A percentile compares a stretch with the other conserved stretches of the same genome.
phyloP scores from a whole-genome alignment of 2,113 vertebrate genomes.

The Trogon melanurus region DNA sequence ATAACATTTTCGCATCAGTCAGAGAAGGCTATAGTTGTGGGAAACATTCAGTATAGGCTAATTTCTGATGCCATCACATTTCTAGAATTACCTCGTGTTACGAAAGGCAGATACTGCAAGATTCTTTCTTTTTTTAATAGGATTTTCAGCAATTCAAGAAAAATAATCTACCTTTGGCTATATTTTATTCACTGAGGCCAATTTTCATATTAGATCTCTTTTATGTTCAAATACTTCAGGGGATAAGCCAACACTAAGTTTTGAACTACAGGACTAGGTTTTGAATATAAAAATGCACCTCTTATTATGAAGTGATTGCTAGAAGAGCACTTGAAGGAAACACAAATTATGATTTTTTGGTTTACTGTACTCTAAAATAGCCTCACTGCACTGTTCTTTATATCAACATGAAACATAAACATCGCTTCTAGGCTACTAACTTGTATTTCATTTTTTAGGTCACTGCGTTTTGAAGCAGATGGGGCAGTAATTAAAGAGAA shows the following conservation, averaged over 20 bases:
- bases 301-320: slow-evolving; percentile 31
- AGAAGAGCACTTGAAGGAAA: slow-evolving; percentile 25
- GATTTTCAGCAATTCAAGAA: neutral
- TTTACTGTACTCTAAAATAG: neutral
- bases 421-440: slow-evolving; percentile 37
- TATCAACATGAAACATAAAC: slow-evolving; percentile 22
- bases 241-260: neutral
- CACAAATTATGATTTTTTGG: neutral
- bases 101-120: neutral
- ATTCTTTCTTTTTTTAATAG: neutral
- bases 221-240: slow-evolving; percentile 21
- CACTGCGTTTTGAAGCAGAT: slow-evolving; percentile 63
- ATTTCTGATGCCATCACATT: neutral
- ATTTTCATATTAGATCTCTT: slow-evolving; percentile 36
- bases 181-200: slow-evolving; percentile 9
- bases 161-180: neutral
- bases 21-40: neutral
- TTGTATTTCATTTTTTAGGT: slow-evolving; percentile 44
- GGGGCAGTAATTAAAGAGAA: slow-evolving; percentile 63
- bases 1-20: neutral
- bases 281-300: slow-evolving; percentile 36
- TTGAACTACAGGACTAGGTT: neutral
- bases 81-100: neutral
- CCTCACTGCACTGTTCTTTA: neutral
- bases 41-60: neutral